These are phyloP conservation scores for Casuarius casuarius DNA, from an alignment of 2,113 vertebrate genomes.

Conservation along the genomic window DNA sequence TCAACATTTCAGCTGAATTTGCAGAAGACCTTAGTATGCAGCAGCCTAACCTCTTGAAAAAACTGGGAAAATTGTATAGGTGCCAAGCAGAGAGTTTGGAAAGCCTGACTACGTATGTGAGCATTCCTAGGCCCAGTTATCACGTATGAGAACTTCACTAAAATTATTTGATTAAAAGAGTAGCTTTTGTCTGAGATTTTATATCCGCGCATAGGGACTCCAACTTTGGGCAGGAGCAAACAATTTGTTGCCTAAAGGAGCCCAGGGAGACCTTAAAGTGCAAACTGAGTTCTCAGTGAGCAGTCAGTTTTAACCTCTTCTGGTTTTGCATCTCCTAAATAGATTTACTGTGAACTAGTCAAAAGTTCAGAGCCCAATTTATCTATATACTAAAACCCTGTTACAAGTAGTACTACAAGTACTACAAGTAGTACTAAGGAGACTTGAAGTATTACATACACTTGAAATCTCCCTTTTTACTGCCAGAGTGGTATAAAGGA, in stretches of 20 bases:
- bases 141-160: background rate
- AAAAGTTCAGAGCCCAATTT: background rate
- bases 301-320: background rate
- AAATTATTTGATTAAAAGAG: background rate
- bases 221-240: background rate
- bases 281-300: background rate
- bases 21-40: background rate
- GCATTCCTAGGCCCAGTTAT: background rate
- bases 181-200: background rate
- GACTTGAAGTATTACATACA: background rate
- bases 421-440: background rate
- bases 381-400: background rate
- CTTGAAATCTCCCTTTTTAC: background rate
- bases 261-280: background rate
- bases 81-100: background rate
- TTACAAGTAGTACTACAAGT: background rate
- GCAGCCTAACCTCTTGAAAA: background rate
- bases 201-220: background rate
- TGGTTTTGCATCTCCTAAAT: background rate
- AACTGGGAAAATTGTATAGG: background rate
- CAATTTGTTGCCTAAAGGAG: background rate
- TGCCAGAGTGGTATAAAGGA: background rate
- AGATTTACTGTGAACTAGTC: background rate
- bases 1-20: background rate
- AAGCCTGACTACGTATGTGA: background rate